Evolutionary conservation across 2,113 vertebrate genomes (phyloP).

Genomic region (Laticauda laticaudata): DNA sequence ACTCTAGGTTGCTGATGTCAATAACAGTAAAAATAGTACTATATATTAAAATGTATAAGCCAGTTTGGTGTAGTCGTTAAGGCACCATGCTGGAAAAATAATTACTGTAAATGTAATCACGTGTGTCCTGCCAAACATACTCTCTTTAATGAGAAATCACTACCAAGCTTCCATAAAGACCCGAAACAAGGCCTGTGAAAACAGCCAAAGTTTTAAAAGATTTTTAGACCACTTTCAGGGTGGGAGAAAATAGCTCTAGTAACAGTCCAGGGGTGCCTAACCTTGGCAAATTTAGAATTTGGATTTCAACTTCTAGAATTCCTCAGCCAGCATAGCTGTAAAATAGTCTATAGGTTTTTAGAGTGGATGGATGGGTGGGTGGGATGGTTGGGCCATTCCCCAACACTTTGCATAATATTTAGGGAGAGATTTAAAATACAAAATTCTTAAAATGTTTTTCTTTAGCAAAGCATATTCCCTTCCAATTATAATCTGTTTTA

Average conservation of each 20-base stretch:
- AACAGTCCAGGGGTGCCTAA: too few species aligned
- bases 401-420: not conserved
- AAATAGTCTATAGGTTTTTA: not conserved
- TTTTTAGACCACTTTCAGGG: not conserved
- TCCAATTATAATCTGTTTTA: not conserved
- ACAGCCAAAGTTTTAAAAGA: not conserved
- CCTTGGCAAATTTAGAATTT: too few species aligned
- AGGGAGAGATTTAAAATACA: not conserved
- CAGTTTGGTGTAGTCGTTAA: not conserved
- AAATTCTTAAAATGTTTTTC: not conserved
- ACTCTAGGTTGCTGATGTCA: not conserved
- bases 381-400: not conserved
- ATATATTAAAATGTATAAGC: not conserved
- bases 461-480: not conserved
- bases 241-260: not conserved
- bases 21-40: not conserved
- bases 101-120: not conserved
- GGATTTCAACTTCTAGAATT: too few species aligned
- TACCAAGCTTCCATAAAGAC: not conserved
- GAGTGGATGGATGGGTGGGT: rapidly evolving
- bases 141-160: not conserved
- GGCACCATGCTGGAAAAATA: not conserved
- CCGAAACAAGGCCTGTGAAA: not conserved
- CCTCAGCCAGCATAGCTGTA: too few species aligned
- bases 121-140: not conserved